Conservation (phyloP, 30 jellyfish, hydroid and myxozoan genomes). For the Phacellophora camtschatica region DNA sequence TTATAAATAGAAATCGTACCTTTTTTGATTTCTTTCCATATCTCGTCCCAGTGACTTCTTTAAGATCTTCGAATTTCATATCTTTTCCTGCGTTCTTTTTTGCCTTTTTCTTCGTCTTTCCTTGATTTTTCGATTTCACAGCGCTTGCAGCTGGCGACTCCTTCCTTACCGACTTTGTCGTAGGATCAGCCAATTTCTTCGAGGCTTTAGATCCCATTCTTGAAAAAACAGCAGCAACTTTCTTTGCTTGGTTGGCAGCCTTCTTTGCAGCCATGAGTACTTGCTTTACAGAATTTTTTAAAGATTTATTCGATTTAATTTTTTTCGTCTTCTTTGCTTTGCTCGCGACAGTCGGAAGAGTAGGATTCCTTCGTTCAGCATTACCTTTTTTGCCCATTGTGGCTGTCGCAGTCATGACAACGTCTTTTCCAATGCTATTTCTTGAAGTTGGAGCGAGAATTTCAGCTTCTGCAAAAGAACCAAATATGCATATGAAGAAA, state of each 20-base stretch:
- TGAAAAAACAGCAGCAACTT: slow-evolving; percentile 14
- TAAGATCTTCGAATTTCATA: slow-evolving; percentile 3
- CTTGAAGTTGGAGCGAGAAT: slow-evolving; percentile 5
- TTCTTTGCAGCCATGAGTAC: slow-evolving; percentile 1
- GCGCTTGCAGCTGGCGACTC: neutral
- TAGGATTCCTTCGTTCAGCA: slow-evolving; percentile 23
- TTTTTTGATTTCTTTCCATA: slow-evolving; percentile 18
- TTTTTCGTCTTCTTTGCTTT: slow-evolving; percentile 4
- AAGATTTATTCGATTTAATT: neutral
- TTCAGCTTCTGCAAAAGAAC: neutral
- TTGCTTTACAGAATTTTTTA: neutral
- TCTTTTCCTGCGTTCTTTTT: neutral
- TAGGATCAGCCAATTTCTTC: no score
- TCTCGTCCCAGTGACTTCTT: slow-evolving; percentile 48
- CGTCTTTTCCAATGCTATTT: slow-evolving; percentile 53
- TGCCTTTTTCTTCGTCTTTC: slow-evolving; percentile 4
- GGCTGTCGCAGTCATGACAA: slow-evolving; percentile 57
- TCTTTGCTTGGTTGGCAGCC: slow-evolving; percentile 21
- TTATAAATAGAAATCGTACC: no score
- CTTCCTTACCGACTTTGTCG: slow-evolving; percentile 32
- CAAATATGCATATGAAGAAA: no score
- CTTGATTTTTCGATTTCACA: neutral
- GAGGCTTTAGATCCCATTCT: no score
- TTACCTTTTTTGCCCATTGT: slow-evolving; percentile 41
- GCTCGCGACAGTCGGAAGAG: neutral